These are phyloP conservation scores for Melanocharis versteri DNA, from an alignment of 2,113 vertebrate genomes.

Conservation along the genomic window DNA sequence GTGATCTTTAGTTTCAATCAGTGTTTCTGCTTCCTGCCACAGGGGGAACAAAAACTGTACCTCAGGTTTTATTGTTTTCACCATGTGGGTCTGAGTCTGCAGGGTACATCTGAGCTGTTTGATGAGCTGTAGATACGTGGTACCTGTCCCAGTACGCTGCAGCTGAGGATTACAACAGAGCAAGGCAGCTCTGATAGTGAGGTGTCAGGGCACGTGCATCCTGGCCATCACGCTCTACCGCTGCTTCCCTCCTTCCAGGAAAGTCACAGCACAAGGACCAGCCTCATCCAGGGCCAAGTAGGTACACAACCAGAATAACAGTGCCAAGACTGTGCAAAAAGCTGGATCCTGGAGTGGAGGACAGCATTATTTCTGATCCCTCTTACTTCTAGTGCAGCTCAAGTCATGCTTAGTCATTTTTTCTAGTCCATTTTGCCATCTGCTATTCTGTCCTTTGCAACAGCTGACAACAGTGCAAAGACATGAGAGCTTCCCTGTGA, in stretches of 20 bases:
- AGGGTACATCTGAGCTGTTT: not conserved
- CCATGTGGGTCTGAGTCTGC: not conserved
- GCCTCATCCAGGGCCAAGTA: fast-evolving
- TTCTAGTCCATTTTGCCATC: slow-evolving; percentile 27
- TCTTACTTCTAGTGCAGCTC: not conserved
- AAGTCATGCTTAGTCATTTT: not conserved
- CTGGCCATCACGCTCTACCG: fast-evolving
- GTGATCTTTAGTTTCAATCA: not conserved
- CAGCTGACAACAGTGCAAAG: slow-evolving; percentile 16
- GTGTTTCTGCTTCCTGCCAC: not conserved
- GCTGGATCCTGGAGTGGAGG: not conserved
- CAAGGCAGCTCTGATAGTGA: not conserved
- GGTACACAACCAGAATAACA: not conserved
- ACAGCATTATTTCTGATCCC: not conserved
- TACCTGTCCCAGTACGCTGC: not conserved
- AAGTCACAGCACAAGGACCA: not conserved
- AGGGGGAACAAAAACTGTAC: not conserved
- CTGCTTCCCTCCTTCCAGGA: not conserved
- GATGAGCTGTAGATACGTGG: not conserved
- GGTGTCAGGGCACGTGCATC: too few species aligned
- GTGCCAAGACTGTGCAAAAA: not conserved
- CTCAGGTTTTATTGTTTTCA: not conserved
- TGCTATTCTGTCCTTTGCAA: slow-evolving; percentile 23
- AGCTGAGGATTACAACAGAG: not conserved
- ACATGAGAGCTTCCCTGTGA: slow-evolving; percentile 1